Evolutionary conservation across 2,113 vertebrate species (phyloP).

Genomic region (Syngnathus scovelli): DNA sequence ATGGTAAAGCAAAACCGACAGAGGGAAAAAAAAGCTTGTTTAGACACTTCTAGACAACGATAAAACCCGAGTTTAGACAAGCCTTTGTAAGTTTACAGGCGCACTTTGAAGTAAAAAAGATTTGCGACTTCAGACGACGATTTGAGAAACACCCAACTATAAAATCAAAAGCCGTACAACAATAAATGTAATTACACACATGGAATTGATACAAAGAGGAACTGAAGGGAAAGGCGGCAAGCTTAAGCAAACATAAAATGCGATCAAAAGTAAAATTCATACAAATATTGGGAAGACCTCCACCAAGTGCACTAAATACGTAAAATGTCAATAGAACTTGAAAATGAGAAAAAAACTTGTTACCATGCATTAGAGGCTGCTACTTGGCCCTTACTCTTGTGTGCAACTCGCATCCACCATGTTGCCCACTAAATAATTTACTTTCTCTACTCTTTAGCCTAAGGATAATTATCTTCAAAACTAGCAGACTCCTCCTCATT

Average conservation of each 20-base stretch:
- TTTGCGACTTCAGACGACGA: conserved; percentile 39
- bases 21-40: conserved; percentile 14
- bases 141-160: background rate
- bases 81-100: conserved; percentile 53
- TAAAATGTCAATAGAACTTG: too few relatives aligned
- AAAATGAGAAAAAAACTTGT: too few relatives aligned
- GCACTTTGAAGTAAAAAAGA: conserved; percentile 57
- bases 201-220: background rate
- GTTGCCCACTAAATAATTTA: background rate
- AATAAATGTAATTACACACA: background rate
- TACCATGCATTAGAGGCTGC: background rate
- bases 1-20: conserved; percentile 26
- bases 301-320: too few relatives aligned
- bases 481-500: conserved; percentile 8
- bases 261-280: too few relatives aligned
- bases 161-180: background rate
- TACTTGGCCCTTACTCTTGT: background rate
- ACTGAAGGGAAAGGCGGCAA: background rate
- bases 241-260: background rate
- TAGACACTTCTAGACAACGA: conserved; percentile 36
- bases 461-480: conserved; percentile 6
- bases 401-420: background rate
- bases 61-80: conserved; percentile 55
- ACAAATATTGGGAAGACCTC: too few relatives aligned
- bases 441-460: background rate